Evolutionary conservation across 2,113 vertebrate species (phyloP).

Genomic region (Alouatta palliata): DNA sequence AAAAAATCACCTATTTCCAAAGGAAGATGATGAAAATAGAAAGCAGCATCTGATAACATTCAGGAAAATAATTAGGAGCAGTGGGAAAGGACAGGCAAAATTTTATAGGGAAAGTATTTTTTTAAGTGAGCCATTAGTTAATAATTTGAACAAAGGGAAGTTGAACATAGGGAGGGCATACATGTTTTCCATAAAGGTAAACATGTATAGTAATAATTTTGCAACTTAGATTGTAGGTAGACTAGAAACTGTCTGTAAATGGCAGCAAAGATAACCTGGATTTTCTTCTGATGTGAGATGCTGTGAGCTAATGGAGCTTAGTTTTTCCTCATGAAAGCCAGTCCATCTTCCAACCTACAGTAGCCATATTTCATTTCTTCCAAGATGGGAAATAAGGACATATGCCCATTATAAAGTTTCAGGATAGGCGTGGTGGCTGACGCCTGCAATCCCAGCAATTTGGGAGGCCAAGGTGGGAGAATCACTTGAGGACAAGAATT

Average conservation of each 20-base stretch:
- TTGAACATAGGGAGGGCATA: neutral
- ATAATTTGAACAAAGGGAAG: neutral
- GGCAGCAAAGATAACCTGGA: neutral
- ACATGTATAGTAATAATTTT: conserved; percentile 7
- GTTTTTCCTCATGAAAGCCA: neutral
- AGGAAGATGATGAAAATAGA: conserved; percentile 56
- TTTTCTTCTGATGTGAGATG: conserved; percentile 14
- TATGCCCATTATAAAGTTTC: neutral
- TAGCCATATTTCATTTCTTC: neutral
- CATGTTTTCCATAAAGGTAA: conserved; percentile 1
- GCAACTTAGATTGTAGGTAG: neutral
- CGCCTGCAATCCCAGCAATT: too few relatives aligned
- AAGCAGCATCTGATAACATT: neutral
- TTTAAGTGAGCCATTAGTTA: conserved; percentile 21
- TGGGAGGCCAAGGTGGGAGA: too few relatives aligned
- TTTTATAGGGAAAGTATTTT: conserved; percentile 8
- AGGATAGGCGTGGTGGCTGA: too few relatives aligned
- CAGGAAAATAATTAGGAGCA: conserved; percentile 45
- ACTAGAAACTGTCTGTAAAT: conserved; percentile 5
- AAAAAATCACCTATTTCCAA: neutral
- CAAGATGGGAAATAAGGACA: neutral
- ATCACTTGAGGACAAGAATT: too few relatives aligned
- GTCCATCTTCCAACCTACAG: neutral
- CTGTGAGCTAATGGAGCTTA: neutral
- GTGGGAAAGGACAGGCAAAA: neutral